These are phyloP conservation scores for Sycophila sp. DNA, from an alignment of 1,140 invertebrate genomes.

Conservation along the genomic window DNA sequence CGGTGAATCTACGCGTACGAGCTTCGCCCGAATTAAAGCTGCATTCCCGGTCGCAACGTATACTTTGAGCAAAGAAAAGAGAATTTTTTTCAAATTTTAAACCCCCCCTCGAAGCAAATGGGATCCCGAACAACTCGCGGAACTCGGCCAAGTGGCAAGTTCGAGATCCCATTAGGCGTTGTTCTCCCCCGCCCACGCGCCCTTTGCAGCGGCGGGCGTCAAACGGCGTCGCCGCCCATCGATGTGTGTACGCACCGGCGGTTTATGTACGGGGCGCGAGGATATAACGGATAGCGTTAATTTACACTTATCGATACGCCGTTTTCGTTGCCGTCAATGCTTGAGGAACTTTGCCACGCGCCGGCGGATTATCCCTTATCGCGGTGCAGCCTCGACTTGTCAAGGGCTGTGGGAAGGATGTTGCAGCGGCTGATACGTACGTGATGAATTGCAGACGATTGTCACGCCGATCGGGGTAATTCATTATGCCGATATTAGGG, in stretches of 20 bases:
- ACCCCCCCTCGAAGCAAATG: too few relatives aligned
- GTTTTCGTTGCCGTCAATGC: background rate
- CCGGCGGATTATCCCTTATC: background rate
- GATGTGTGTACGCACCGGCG: background rate
- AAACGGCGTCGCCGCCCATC: background rate
- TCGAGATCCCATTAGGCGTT: conserved; percentile 41
- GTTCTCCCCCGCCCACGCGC: conserved; percentile 5
- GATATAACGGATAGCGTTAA: conserved; percentile 23
- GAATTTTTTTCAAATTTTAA: too few relatives aligned
- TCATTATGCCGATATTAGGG: too few relatives aligned
- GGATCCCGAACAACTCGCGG: too few relatives aligned
- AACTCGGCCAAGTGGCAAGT: conserved; percentile 40
- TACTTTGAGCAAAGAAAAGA: too few relatives aligned
- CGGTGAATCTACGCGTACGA: too few relatives aligned
- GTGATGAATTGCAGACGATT: too few relatives aligned
- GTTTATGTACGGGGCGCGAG: background rate
- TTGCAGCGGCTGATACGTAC: too few relatives aligned
- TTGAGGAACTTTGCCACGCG: background rate
- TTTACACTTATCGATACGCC: conserved; percentile 26
- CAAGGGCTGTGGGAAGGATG: background rate
- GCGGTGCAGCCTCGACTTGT: background rate
- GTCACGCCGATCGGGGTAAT: too few relatives aligned
- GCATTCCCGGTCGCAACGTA: too few relatives aligned
- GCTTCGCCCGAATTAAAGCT: too few relatives aligned
- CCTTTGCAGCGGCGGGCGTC: background rate